phyloP scores from a whole-genome alignment of 2,888 invertebrate species.

The Branchipolynoe longqiensis region DNA sequence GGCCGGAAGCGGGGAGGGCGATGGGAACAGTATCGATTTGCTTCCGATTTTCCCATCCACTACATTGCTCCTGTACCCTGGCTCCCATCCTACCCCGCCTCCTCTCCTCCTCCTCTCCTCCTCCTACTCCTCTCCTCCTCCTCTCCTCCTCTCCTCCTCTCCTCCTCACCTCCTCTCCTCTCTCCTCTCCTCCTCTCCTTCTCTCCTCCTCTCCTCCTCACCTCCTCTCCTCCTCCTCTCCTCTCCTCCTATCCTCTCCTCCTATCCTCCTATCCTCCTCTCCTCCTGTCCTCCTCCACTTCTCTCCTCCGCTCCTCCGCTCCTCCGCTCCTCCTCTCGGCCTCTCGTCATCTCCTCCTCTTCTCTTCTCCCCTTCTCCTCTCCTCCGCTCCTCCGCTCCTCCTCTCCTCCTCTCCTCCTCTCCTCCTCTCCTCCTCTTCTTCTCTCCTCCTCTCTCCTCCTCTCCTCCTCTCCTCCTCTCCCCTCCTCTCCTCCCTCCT shows the following conservation, averaged over 20 bases:
- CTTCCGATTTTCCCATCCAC: constrained; percentile 1
- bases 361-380: too few relatives aligned
- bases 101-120: background rate
- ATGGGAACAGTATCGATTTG: background rate
- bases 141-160: background rate
- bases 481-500: too few relatives aligned
- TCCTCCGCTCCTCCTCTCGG: too few relatives aligned
- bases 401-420: too few relatives aligned
- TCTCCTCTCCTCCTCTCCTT: background rate
- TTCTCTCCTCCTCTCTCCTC: too few relatives aligned
- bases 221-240: background rate
- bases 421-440: too few relatives aligned
- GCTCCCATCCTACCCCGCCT: background rate
- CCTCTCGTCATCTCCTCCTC: too few relatives aligned
- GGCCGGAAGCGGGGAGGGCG: too few relatives aligned
- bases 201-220: background rate
- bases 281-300: too few relatives aligned
- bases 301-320: too few relatives aligned
- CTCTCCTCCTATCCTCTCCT: background rate
- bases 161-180: background rate
- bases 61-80: background rate
- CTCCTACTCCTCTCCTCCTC: background rate
- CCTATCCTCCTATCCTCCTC: background rate
- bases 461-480: too few relatives aligned
- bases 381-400: too few relatives aligned